These are phyloP conservation scores for Drosophila testacea DNA, from an alignment of 2,888 invertebrate genomes.

Conservation along the genomic window DNA sequence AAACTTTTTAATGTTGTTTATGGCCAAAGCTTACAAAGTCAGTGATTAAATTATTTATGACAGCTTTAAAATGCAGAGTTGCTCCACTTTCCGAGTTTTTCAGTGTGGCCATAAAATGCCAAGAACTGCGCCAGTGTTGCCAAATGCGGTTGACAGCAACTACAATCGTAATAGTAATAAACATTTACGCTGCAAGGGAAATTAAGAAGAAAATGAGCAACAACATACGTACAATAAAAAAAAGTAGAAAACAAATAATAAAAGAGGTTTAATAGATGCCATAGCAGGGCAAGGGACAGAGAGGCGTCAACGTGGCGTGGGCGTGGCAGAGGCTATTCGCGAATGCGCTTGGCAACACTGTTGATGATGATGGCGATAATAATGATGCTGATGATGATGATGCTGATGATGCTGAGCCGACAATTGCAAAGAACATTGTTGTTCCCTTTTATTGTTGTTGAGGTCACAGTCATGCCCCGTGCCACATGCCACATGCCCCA, in stretches of 20 bases:
- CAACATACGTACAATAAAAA: neutral
- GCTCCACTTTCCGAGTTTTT: conserved; percentile 39
- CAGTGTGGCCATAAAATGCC: conserved; percentile 50
- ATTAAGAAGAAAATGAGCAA: conserved; percentile 58
- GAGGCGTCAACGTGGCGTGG: conserved; percentile 1
- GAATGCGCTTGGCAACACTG: conserved; percentile 59
- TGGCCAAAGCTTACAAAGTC: conserved; percentile 67
- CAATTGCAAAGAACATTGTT: conserved; percentile 49
- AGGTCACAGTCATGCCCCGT: conserved; percentile 28
- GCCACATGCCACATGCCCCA: neutral
- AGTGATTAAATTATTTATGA: conserved; percentile 79
- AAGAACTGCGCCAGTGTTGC: conserved; percentile 50
- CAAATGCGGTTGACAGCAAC: conserved; percentile 54
- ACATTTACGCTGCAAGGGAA: conserved; percentile 59
- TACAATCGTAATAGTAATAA: conserved; percentile 51
- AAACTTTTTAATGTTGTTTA: conserved; percentile 64
- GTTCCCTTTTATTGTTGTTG: conserved; percentile 46
- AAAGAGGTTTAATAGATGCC: conserved; percentile 7
- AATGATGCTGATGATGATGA: conserved; percentile 15
- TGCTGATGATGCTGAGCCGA: conserved; percentile 47
- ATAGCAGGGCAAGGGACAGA: conserved; percentile 6
- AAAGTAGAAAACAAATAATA: neutral
- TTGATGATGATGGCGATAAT: conserved; percentile 31
- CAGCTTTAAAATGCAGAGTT: conserved; percentile 70
- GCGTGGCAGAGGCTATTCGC: conserved; percentile 26